phyloP scores from a whole-genome alignment of 30 jellyfish, hydroid and myxozoan genomes.

The Hydractinia symbiolongicarpus region DNA sequence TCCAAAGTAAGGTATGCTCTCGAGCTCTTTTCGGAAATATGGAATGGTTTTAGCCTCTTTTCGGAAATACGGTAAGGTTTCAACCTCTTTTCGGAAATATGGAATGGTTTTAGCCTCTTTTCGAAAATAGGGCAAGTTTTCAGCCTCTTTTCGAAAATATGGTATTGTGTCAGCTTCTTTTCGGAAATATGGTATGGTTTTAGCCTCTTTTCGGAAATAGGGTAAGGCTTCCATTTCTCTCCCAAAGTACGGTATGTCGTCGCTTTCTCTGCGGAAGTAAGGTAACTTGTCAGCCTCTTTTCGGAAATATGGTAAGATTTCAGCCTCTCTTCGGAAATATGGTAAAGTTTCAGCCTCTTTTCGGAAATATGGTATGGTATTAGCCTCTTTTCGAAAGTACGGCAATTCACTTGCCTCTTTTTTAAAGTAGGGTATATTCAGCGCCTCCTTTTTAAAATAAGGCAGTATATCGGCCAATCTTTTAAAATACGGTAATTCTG shows the following conservation, averaged over 20 bases:
- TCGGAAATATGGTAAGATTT: not conserved
- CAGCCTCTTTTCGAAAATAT: not conserved
- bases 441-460: not conserved
- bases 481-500: not conserved
- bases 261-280: not conserved
- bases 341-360: not conserved
- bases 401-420: not conserved
- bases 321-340: not conserved
- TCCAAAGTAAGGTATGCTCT: not conserved
- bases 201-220: not conserved
- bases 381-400: not conserved
- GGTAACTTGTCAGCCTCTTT: not conserved
- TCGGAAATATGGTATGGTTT: not conserved
- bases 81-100: not conserved
- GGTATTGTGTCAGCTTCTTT: not conserved
- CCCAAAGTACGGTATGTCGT: slow-evolving; percentile 2
- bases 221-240: slow-evolving; percentile 13
- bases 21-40: not conserved
- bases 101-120: not conserved
- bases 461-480: not conserved
- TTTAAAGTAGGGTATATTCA: not conserved
- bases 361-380: not conserved
- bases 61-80: slow-evolving; percentile 1
- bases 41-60: slow-evolving; percentile 5
- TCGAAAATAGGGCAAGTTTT: not conserved